phyloP scores from a whole-genome alignment of 37 sponge, comb jelly and placozoan genomes.

The Cladorhizidae sp. region DNA sequence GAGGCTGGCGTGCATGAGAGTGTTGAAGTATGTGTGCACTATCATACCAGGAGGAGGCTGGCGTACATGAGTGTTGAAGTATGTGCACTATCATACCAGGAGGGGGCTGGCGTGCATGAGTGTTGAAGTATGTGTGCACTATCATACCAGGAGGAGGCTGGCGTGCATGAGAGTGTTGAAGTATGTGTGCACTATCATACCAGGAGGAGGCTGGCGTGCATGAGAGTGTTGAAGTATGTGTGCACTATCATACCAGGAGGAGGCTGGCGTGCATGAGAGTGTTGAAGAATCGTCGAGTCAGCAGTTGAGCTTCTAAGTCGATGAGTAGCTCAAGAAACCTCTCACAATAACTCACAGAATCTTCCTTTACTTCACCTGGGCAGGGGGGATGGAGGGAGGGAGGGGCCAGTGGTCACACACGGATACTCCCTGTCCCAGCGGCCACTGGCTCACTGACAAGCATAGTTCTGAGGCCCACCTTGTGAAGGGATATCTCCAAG shows the following conservation, averaged over 20 bases:
- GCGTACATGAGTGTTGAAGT: constrained; percentile 93
- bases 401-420: background rate
- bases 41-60: constrained; percentile 77
- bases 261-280: constrained; percentile 85
- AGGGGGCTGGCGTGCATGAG: constrained; percentile 83
- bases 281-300: constrained; percentile 95
- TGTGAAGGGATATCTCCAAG: constrained; percentile 63
- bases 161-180: constrained; percentile 93
- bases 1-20: constrained; percentile 82
- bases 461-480: constrained; percentile 21
- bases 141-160: constrained; percentile 77
- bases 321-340: constrained; percentile 89
- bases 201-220: constrained; percentile 80
- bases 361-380: constrained; percentile 39
- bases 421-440: background rate
- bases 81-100: constrained; percentile 60
- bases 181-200: constrained; percentile 62
- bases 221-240: constrained; percentile 60
- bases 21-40: constrained; percentile 80
- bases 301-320: constrained; percentile 93
- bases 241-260: constrained; percentile 62
- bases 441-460: background rate
- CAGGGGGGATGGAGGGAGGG: background rate
- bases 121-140: constrained; percentile 80
- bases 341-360: constrained; percentile 85